Evolutionary conservation across 2,888 invertebrate genomes (phyloP).

Genomic region (Podabrus alpinus): DNA sequence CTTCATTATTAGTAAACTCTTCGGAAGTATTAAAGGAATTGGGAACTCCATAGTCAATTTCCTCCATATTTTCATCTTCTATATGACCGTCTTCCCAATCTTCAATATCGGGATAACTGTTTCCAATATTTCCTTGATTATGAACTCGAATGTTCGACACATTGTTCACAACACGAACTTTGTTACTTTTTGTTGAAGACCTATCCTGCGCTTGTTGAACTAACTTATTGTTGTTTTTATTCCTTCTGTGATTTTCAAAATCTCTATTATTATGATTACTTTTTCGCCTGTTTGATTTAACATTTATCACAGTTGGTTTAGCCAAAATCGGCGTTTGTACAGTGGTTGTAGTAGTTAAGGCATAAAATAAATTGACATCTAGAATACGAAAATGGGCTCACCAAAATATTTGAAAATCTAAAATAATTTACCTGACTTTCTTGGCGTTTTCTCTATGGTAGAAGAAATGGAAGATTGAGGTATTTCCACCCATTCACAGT

Average conservation of each 20-base stretch:
- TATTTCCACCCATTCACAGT: conserved; percentile 45
- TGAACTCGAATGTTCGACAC: background rate
- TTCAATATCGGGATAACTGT: background rate
- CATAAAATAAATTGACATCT: conserved; percentile 13
- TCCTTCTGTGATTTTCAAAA: background rate
- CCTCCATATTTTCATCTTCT: background rate
- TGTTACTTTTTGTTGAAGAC: background rate
- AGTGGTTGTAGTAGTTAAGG: conserved; percentile 22
- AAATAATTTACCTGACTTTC: conserved; percentile 9
- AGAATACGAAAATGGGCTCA: background rate
- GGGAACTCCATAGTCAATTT: background rate
- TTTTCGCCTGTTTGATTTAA: background rate
- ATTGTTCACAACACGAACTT: background rate
- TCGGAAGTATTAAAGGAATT: background rate
- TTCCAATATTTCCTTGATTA: background rate
- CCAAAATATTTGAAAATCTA: background rate
- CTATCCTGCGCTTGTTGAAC: background rate
- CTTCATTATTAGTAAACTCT: background rate
- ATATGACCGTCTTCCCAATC: background rate
- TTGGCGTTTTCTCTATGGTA: background rate
- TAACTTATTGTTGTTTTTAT: background rate
- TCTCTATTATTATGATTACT: background rate
- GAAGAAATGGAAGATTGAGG: conserved; percentile 22
- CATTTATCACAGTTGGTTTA: conserved; percentile 4
- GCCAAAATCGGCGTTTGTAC: conserved; percentile 11